A percentile compares a stretch with the other conserved stretches of the same genome.
Evolutionary conservation across 2,113 vertebrate species (phyloP).

Genomic region (Plecotus auritus): DNA sequence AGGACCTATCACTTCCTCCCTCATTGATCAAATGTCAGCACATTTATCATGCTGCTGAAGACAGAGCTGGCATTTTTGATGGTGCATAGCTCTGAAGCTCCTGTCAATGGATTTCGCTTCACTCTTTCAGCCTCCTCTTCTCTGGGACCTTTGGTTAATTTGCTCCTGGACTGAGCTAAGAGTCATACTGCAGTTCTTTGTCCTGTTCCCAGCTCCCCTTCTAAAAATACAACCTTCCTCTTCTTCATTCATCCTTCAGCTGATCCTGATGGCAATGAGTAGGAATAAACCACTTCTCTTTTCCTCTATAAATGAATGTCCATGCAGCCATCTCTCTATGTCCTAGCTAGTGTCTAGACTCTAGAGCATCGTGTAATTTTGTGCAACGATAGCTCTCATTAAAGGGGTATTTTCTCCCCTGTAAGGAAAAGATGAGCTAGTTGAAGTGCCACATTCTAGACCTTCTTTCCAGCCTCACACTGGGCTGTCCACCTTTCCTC

Average conservation of each 20-base stretch:
- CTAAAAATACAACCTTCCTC: not conserved
- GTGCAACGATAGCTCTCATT: not conserved
- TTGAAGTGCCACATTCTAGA: not conserved
- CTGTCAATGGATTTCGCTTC: not conserved
- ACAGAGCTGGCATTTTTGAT: not conserved
- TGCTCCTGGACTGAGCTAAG: not conserved
- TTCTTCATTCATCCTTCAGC: not conserved
- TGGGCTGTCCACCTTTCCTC: too few relatives aligned
- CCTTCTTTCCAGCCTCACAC: not conserved
- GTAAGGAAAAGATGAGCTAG: not conserved
- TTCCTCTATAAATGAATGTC: not conserved
- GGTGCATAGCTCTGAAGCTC: not conserved
- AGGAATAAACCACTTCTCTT: not conserved
- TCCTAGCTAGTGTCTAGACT: not conserved
- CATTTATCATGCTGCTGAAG: constrained; percentile 9
- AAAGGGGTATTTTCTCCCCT: not conserved
- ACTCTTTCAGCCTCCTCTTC: not conserved
- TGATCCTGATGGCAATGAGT: fast-evolving
- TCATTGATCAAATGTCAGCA: constrained; percentile 48
- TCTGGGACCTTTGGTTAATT: not conserved
- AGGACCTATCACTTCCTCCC: not conserved
- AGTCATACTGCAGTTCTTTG: not conserved
- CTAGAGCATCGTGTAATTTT: not conserved
- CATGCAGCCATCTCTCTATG: not conserved
- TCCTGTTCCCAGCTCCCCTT: too few relatives aligned